phyloP scores from a whole-genome alignment of 2,113 vertebrate species.

The Pelusios castaneus region DNA sequence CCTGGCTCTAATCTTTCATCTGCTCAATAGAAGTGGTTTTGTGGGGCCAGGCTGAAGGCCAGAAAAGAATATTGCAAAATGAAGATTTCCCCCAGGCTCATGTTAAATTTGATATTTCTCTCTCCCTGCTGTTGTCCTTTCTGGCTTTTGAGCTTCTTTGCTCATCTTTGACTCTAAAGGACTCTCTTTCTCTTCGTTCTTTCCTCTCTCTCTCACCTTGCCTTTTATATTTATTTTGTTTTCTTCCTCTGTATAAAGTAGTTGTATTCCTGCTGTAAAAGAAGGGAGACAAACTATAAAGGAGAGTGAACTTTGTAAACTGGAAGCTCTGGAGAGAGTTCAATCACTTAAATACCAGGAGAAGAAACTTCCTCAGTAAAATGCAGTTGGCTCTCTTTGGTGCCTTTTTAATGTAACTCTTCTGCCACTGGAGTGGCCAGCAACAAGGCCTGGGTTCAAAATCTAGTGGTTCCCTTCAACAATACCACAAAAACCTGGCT shows the following conservation, averaged over 20 bases:
- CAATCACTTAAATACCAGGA: neutral
- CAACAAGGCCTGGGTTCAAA: no score
- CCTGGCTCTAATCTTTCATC: constrained; percentile 60
- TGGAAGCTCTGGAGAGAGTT: neutral
- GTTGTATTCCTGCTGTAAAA: neutral
- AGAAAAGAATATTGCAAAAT: constrained; percentile 57
- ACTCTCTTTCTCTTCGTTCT: neutral
- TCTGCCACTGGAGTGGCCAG: no score
- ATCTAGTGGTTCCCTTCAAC: no score
- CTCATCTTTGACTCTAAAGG: neutral
- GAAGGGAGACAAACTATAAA: neutral
- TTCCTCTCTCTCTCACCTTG: neutral
- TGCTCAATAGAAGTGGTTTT: constrained; percentile 67
- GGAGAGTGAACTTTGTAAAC: neutral
- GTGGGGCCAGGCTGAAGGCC: constrained; percentile 51
- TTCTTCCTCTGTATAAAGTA: neutral
- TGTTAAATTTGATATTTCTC: constrained; percentile 44
- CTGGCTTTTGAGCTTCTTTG: neutral
- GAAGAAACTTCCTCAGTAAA: neutral
- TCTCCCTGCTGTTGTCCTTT: neutral
- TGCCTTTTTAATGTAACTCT: neutral
- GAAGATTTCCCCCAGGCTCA: constrained; percentile 51
- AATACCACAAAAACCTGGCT: no score
- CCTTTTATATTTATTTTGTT: neutral
- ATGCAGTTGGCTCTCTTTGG: fast-evolving